Percentiles rank a stretch among this genome's conserved stretches.
phyloP scores from a whole-genome alignment of 2,113 vertebrate genomes.

The Plecotus auritus region DNA sequence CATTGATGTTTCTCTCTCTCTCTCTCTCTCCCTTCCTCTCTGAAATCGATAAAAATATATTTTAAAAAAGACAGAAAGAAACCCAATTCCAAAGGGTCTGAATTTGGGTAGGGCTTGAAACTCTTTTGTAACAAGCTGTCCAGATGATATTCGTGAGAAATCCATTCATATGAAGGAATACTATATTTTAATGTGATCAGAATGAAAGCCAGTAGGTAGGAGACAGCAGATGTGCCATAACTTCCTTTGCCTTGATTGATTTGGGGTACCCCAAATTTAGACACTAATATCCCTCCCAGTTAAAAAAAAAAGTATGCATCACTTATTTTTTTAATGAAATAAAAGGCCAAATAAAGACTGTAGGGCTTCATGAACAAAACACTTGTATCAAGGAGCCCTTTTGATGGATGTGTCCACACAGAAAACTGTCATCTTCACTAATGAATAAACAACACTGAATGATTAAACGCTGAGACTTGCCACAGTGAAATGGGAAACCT shows the following conservation, averaged over 20 bases:
- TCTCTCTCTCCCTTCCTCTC: no score
- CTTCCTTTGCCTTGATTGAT: neutral
- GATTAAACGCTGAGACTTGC: neutral
- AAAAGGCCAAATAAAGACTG: conserved; percentile 13
- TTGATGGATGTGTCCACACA: neutral
- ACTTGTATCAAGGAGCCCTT: neutral
- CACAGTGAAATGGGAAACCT: neutral
- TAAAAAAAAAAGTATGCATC: neutral
- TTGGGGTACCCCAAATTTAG: neutral
- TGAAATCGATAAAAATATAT: no score
- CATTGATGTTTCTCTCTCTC: no score
- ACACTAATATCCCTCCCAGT: neutral
- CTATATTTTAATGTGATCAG: neutral
- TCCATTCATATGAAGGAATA: neutral
- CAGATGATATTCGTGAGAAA: neutral
- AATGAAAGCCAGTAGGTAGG: neutral
- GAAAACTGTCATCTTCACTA: neutral
- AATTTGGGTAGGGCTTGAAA: neutral
- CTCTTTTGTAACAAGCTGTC: neutral
- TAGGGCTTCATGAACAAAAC: neutral
- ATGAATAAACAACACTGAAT: neutral
- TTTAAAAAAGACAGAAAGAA: neutral
- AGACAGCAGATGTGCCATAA: neutral
- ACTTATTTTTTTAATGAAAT: neutral
- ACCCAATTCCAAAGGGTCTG: neutral